These are phyloP conservation scores for Pseudois nayaur DNA, from an alignment of 2,113 vertebrate species.

Conservation along the genomic window DNA sequence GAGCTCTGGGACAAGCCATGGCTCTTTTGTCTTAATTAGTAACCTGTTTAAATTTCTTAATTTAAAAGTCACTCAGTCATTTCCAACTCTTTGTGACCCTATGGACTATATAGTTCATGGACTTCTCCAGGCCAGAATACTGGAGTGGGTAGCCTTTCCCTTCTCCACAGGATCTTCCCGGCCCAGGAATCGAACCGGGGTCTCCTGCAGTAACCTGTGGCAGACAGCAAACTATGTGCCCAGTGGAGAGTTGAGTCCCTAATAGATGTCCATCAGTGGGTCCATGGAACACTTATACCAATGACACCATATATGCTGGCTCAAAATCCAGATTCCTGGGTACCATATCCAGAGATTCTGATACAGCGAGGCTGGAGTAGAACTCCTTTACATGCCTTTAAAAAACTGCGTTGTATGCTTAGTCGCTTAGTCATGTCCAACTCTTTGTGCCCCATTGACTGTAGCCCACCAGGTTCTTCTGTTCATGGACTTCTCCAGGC, in stretches of 20 bases:
- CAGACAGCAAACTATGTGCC: background rate
- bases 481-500: background rate
- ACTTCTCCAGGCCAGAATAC: background rate
- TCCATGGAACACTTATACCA: background rate
- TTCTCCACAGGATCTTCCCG: background rate
- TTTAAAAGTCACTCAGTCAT: background rate
- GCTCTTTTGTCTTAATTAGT: background rate
- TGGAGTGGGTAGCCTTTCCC: background rate
- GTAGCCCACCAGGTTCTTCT: background rate
- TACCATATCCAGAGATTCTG: background rate
- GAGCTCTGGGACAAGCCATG: background rate
- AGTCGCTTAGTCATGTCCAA: background rate
- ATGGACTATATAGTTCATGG: background rate
- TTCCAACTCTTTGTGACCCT: background rate
- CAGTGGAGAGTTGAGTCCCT: background rate
- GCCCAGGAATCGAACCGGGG: background rate
- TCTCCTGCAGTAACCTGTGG: background rate
- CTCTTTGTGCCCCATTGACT: background rate
- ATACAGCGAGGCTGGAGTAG: background rate
- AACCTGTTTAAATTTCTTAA: background rate
- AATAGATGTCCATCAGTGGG: background rate
- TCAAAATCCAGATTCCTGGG: background rate
- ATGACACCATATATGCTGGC: background rate
- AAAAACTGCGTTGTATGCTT: background rate
- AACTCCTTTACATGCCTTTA: background rate